phyloP scores from a whole-genome alignment of 2,888 invertebrate species.

The Thecophora atra region DNA sequence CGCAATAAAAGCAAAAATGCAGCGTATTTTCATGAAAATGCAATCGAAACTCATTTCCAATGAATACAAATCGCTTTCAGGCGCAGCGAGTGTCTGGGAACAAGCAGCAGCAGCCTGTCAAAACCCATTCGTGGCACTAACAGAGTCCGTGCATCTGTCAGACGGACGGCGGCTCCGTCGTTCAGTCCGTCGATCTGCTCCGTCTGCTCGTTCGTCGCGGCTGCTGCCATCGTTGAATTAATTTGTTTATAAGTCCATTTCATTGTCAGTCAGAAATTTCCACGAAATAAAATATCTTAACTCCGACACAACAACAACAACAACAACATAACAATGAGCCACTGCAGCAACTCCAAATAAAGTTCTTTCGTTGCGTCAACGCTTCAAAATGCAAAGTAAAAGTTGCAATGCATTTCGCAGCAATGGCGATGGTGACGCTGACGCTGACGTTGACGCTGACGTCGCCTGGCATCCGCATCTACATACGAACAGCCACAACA shows the following conservation, averaged over 20 bases:
- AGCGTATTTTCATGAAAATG: constrained; percentile 26
- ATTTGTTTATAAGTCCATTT: constrained; percentile 51
- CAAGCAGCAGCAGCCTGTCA: background rate
- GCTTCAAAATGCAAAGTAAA: constrained; percentile 25
- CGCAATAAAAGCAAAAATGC: constrained; percentile 14
- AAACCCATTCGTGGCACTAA: background rate
- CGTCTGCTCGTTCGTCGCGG: constrained; percentile 27
- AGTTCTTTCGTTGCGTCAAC: constrained; percentile 19
- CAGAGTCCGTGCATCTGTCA: background rate
- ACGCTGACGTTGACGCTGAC: background rate
- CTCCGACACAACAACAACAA: constrained; percentile 48
- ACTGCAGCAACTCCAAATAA: constrained; percentile 27
- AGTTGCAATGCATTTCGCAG: constrained; percentile 27
- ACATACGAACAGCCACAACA: background rate
- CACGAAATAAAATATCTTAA: constrained; percentile 49
- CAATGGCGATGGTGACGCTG: background rate
- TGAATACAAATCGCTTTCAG: background rate
- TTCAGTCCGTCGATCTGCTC: constrained; percentile 20
- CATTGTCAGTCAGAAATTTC: constrained; percentile 50
- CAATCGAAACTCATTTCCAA: background rate
- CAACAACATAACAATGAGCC: background rate
- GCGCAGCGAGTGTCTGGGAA: background rate
- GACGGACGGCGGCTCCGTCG: background rate
- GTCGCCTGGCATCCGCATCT: background rate
- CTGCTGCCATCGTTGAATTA: constrained; percentile 49